phyloP scores from a whole-genome alignment of 1,140 invertebrate species.

The Megalopta genalis region DNA sequence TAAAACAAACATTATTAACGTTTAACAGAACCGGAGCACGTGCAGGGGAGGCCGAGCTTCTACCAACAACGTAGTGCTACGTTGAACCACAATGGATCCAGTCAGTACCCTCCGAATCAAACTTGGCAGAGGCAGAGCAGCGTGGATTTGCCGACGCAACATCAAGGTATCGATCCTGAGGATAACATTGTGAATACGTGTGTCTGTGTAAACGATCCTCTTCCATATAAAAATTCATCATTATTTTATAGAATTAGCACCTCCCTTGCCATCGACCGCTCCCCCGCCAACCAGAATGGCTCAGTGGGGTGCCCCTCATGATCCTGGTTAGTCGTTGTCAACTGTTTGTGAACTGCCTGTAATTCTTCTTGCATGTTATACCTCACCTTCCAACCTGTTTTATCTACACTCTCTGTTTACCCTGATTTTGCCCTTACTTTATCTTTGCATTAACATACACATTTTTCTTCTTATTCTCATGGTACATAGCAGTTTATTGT shows the following conservation, averaged over 20 bases:
- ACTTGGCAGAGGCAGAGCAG: slow-evolving; percentile 72
- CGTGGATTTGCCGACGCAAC: slow-evolving; percentile 67
- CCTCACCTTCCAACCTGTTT: slow-evolving; percentile 29
- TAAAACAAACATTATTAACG: background rate
- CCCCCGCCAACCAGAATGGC: slow-evolving; percentile 75
- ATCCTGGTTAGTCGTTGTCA: slow-evolving; percentile 74
- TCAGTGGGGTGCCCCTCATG: slow-evolving; percentile 73
- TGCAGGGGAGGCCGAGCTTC: slow-evolving; percentile 68
- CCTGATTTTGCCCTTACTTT: slow-evolving; percentile 4
- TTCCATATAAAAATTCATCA: slow-evolving; percentile 42
- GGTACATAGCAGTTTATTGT: background rate
- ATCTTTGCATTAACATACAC: background rate
- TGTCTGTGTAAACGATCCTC: slow-evolving; percentile 20
- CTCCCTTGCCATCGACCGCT: slow-evolving; percentile 77
- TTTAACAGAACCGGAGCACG: slow-evolving; percentile 68
- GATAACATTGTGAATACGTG: background rate
- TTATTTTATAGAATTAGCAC: slow-evolving; percentile 78
- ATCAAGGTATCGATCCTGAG: slow-evolving; percentile 70
- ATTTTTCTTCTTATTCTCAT: background rate
- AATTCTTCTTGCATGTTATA: slow-evolving; percentile 23
- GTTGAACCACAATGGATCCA: slow-evolving; percentile 76
- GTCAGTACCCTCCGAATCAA: slow-evolving; percentile 69
- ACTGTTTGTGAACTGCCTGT: slow-evolving; percentile 27
- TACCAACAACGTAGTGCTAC: slow-evolving; percentile 74
- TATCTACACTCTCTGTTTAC: slow-evolving; percentile 10